Evolutionary conservation across 2,888 invertebrate genomes (phyloP).

Genomic region (Carpatolechia fugitivella): DNA sequence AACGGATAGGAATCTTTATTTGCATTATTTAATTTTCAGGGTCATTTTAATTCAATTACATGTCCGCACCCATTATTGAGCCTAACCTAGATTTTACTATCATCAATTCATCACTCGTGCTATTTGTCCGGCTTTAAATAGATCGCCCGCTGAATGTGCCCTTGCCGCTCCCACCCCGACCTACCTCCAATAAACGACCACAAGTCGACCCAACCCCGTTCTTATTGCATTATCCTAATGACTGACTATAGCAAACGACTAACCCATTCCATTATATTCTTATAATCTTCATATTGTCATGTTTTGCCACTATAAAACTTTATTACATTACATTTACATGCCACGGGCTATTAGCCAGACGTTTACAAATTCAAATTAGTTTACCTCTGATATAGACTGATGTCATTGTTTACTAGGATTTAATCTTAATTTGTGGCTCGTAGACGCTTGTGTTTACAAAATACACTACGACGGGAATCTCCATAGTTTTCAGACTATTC

Average conservation of each 20-base stretch:
- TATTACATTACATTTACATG: neutral
- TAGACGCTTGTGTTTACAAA: neutral
- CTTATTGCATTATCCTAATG: conserved; percentile 22
- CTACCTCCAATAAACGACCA: neutral
- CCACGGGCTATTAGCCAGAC: neutral
- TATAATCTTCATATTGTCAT: neutral
- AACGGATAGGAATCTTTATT: too few species aligned
- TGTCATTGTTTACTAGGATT: conserved; percentile 10
- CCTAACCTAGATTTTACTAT: conserved; percentile 14
- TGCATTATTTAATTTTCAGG: too few species aligned
- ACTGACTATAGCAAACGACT: neutral
- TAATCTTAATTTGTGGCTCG: conserved; percentile 9
- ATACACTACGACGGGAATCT: neutral
- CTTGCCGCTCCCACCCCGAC: conserved; percentile 20
- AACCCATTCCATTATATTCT: neutral
- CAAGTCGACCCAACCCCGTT: conserved; percentile 13
- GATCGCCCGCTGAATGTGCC: conserved; percentile 10
- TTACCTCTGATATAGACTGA: conserved; percentile 5
- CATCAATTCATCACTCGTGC: conserved; percentile 9
- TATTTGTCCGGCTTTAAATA: conserved; percentile 11
- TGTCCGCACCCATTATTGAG: conserved; percentile 4
- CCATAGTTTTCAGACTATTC: neutral
- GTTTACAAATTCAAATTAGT: neutral
- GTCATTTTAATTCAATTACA: too few species aligned
- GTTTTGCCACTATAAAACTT: neutral